Conservation (phyloP, 2,888 invertebrate species). For the Drosophila testacea region DNA sequence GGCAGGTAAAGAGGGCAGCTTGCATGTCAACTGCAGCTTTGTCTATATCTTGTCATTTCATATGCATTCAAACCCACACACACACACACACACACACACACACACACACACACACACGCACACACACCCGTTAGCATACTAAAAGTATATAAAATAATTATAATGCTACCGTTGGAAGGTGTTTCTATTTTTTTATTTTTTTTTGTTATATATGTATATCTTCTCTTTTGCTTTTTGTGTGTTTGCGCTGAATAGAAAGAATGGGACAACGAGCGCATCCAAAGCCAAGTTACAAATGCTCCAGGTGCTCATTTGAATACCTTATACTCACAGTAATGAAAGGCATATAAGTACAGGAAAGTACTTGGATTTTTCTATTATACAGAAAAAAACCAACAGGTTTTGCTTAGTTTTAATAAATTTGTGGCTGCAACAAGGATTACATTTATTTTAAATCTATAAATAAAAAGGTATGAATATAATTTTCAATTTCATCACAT, state of each 20-base stretch:
- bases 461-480: not conserved
- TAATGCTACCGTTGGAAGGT: conserved; percentile 69
- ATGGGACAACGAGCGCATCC: conserved; percentile 56
- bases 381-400: not conserved
- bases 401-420: not conserved
- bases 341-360: conserved; percentile 7
- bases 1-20: conserved; percentile 8
- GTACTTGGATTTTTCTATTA: not conserved
- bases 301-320: conserved; percentile 56
- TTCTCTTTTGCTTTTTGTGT: conserved; percentile 38
- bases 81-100: conserved; percentile 23
- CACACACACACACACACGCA: conserved; percentile 26
- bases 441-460: not conserved
- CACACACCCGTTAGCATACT: conserved; percentile 27
- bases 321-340: not conserved
- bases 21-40: conserved; percentile 61
- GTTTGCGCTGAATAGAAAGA: conserved; percentile 62
- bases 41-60: conserved; percentile 60
- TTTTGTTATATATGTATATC: conserved; percentile 1
- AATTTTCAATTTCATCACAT: no score
- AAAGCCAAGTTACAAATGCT: conserved; percentile 65
- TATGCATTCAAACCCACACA: conserved; percentile 54
- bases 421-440: not conserved
- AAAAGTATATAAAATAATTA: conserved; percentile 76
- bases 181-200: conserved; percentile 33